Evolutionary conservation across 2,888 invertebrate species (phyloP).

Genomic region (Trichacis sp.): DNA sequence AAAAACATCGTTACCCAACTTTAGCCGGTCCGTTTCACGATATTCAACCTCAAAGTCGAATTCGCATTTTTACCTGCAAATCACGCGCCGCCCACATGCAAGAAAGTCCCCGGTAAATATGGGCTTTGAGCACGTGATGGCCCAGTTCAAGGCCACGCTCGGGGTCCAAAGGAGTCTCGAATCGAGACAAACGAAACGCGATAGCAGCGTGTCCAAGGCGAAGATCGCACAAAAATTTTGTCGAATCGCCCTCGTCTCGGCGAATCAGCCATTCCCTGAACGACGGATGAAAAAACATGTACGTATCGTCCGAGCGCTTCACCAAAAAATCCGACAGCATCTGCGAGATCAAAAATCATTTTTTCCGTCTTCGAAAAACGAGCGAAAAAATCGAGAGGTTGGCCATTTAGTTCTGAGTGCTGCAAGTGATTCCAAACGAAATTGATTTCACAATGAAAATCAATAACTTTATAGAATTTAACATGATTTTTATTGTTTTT

Average conservation of each 20-base stretch:
- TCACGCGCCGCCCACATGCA: slow-evolving; percentile 83
- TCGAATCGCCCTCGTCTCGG: slow-evolving; percentile 87
- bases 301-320: slow-evolving; percentile 91
- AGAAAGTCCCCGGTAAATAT: slow-evolving; percentile 89
- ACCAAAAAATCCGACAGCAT: slow-evolving; percentile 88
- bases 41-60: not conserved
- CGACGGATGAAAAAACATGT: slow-evolving; percentile 98
- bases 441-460: no score
- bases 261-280: slow-evolving; percentile 97
- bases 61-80: slow-evolving; percentile 73
- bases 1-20: no score
- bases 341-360: slow-evolving; percentile 55
- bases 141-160: slow-evolving; percentile 93
- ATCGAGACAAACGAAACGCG: slow-evolving; percentile 88
- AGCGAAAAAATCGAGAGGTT: no score
- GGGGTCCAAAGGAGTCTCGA: slow-evolving; percentile 87
- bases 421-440: no score
- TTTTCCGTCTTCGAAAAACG: not conserved
- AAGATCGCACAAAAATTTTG: slow-evolving; percentile 94
- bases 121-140: slow-evolving; percentile 96
- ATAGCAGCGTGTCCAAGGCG: slow-evolving; percentile 93
- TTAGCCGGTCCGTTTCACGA: no score
- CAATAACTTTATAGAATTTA: no score
- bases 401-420: no score
- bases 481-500: no score